These are phyloP conservation scores for Heliconius charithonia DNA, from an alignment of 2,888 invertebrate species.

Conservation along the genomic window DNA sequence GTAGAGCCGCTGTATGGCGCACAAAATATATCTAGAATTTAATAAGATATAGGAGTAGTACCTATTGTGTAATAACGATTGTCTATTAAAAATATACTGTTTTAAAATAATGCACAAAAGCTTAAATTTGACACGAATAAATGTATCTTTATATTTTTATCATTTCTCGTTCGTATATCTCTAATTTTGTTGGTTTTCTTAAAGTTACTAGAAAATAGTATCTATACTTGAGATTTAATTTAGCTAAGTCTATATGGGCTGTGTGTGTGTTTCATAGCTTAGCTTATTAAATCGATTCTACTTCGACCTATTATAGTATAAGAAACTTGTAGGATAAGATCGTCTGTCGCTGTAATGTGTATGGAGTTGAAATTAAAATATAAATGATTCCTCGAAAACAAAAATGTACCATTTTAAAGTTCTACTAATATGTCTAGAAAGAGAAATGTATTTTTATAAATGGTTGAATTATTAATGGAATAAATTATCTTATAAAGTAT, in stretches of 20 bases:
- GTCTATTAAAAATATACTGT: neutral
- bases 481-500: neutral
- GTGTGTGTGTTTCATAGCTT: too few relatives aligned
- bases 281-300: too few relatives aligned
- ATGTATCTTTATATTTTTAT: neutral
- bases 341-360: too few relatives aligned
- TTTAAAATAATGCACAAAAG: neutral
- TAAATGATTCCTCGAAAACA: too few relatives aligned
- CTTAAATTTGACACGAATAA: neutral
- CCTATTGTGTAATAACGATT: neutral
- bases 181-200: neutral
- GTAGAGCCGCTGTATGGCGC: constrained; percentile 3
- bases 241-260: too few relatives aligned
- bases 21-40: neutral
- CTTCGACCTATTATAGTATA: too few relatives aligned
- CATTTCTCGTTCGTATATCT: too few relatives aligned
- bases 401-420: neutral
- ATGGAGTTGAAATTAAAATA: too few relatives aligned
- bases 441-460: neutral
- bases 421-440: neutral
- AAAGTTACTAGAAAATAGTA: neutral
- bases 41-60: neutral
- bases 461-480: neutral
- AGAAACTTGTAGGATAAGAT: too few relatives aligned
- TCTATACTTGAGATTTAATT: too few relatives aligned